These are phyloP conservation scores for Machaerirhynchus nigripectus DNA, from an alignment of 2,113 vertebrate genomes.

Conservation along the genomic window DNA sequence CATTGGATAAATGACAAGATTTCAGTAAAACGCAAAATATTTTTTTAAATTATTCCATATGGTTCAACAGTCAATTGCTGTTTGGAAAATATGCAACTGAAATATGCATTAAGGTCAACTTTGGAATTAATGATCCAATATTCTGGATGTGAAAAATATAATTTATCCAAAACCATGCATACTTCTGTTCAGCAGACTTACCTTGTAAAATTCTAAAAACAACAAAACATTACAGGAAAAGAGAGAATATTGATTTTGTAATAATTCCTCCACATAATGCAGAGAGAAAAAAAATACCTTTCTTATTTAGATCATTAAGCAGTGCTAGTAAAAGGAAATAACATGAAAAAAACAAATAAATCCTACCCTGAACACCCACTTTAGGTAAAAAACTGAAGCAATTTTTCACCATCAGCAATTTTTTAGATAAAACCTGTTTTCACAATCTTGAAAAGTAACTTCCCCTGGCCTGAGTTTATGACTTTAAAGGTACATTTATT, in stretches of 20 bases:
- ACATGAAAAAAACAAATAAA: conserved; percentile 66
- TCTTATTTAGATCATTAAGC: conserved; percentile 63
- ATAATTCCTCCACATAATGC: conserved; percentile 53
- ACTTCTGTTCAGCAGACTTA: conserved; percentile 64
- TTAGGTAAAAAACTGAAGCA: conserved; percentile 45
- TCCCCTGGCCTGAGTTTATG: conserved; percentile 8
- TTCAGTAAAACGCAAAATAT: background rate
- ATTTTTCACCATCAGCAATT: conserved; percentile 54
- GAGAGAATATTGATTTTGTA: conserved; percentile 61
- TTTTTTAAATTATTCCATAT: background rate
- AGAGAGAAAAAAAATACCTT: background rate
- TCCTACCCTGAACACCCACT: conserved; percentile 32
- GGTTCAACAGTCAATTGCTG: background rate
- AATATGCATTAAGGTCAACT: background rate
- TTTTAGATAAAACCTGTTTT: conserved; percentile 23
- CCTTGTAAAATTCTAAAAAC: conserved; percentile 50
- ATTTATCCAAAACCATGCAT: conserved; percentile 66
- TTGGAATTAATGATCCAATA: conserved; percentile 1
- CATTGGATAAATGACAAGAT: background rate
- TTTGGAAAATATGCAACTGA: background rate
- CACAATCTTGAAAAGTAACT: background rate
- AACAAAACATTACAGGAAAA: conserved; percentile 57
- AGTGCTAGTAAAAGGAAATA: conserved; percentile 52
- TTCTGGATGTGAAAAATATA: conserved; percentile 45
- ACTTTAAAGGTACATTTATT: conserved; percentile 21